phyloP scores from a whole-genome alignment of 2,888 invertebrate genomes.

The Trichacis sp. region DNA sequence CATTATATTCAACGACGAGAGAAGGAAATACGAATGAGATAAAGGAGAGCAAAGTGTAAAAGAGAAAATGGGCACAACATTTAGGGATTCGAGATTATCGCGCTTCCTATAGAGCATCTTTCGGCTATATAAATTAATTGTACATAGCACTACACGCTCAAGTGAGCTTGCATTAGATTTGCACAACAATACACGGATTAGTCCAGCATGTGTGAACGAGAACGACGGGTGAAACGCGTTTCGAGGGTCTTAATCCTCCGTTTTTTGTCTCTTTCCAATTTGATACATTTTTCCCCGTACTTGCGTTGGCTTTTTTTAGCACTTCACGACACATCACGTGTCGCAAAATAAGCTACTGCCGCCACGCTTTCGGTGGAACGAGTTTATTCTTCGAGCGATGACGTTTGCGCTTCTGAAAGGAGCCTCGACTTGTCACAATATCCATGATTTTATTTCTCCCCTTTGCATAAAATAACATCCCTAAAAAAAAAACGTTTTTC shows the following conservation, averaged over 20 bases:
- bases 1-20: slow-evolving; percentile 18
- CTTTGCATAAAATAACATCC: too few species aligned
- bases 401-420: neutral
- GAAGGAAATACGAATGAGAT: slow-evolving; percentile 30
- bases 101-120: slow-evolving; percentile 31
- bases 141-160: slow-evolving; percentile 57
- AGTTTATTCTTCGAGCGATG: neutral
- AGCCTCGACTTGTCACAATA: neutral
- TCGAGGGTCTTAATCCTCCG: slow-evolving; percentile 58
- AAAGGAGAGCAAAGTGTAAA: slow-evolving; percentile 27
- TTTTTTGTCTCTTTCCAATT: slow-evolving; percentile 53
- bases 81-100: slow-evolving; percentile 48
- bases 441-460: too few species aligned
- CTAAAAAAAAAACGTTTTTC: too few species aligned
- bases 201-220: slow-evolving; percentile 60
- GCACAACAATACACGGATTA: slow-evolving; percentile 68
- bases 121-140: slow-evolving; percentile 65
- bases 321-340: slow-evolving; percentile 29
- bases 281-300: slow-evolving; percentile 61
- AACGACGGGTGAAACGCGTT: slow-evolving; percentile 37
- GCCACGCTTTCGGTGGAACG: neutral
- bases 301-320: slow-evolving; percentile 44
- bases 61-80: slow-evolving; percentile 28
- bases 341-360: slow-evolving; percentile 11
- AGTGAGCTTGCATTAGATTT: slow-evolving; percentile 66